Evolutionary conservation across 2,797 vertebrate genomes (phyloP), one percentile per base, ranked within the genome.

Genomic region (Austrolebias charrua): DNA sequence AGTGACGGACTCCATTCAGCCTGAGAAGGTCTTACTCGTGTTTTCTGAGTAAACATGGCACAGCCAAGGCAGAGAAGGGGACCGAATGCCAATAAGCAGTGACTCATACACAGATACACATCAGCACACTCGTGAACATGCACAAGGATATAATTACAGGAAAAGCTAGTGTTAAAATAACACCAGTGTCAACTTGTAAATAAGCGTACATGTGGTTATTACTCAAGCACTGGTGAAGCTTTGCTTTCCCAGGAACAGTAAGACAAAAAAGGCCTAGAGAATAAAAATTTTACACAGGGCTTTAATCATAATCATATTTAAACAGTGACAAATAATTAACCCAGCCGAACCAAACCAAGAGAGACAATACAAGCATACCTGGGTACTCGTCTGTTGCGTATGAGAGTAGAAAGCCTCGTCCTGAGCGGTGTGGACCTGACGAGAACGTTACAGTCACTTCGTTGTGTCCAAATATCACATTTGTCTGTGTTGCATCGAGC

Each of bases 321-420:
- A 35, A 1, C 16, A 18, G 46, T 44, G 16, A 15, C 6, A 49
- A 24, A 56, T 2, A 46, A 45, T 16, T 20, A 2, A 33, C 2
- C 24, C 13, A 53, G 46, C 43, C 33, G 4, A 5, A 14, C 24
- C 42, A 10, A 18, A 35, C 38, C 43, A 40, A 51, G 20, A 3
- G 38, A 53, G 4, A 28, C 43, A 18, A 16, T 20, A 18, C 11
- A 54, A n/a, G 28, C 74, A 7, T 80, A 90, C 90, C 88, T 92
- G 92, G 84, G 66, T 93, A 80, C 75, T 88, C 88, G 0, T 93
- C 91, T 15, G 93, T 93, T 75, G 94, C 83, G 0, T 95, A 96
- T 40, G 94, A 95, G 35, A 96, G 84, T 5, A 96, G 84, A 76
- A 96, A 93, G 8, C 95, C 95, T 45, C 95, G 90, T 47, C 95